phyloP scores from a whole-genome alignment of 2,113 vertebrate genomes.

The Varanus komodoensis region DNA sequence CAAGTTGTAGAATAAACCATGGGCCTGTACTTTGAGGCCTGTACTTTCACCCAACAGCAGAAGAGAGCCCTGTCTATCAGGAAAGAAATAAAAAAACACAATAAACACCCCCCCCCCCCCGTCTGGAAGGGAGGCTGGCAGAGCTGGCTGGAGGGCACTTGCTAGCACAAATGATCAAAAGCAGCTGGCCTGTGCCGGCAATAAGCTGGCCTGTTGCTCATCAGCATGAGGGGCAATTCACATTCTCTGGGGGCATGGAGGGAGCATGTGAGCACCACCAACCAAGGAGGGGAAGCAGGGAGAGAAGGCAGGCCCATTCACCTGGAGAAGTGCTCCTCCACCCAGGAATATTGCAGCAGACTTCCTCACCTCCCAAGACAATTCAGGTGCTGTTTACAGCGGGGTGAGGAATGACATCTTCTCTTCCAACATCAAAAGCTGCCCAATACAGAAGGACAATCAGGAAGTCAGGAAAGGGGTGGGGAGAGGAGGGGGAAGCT shows the following conservation, averaged over 20 bases:
- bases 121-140: neutral
- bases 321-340: slow-evolving; percentile 5
- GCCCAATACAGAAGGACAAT: slow-evolving; percentile 21
- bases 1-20: neutral
- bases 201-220: neutral
- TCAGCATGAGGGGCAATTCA: slow-evolving; percentile 5
- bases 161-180: neutral
- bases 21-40: neutral
- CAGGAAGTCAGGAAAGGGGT: slow-evolving; percentile 9
- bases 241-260: neutral
- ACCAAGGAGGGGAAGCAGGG: no score
- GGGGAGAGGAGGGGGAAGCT: no score
- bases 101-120: fast-evolving
- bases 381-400: slow-evolving; percentile 41
- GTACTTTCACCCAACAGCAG: neutral
- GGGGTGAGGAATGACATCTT: slow-evolving; percentile 24
- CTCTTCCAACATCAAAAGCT: slow-evolving; percentile 45
- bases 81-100: no score
- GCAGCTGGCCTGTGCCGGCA: slow-evolving; percentile 23
- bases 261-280: neutral
- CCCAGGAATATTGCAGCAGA: neutral
- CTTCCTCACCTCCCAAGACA: slow-evolving; percentile 15
- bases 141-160: neutral
- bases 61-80: no score
- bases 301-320: neutral